Conservation (phyloP, 2,888 invertebrate species). For the Ormyrus thymus region DNA sequence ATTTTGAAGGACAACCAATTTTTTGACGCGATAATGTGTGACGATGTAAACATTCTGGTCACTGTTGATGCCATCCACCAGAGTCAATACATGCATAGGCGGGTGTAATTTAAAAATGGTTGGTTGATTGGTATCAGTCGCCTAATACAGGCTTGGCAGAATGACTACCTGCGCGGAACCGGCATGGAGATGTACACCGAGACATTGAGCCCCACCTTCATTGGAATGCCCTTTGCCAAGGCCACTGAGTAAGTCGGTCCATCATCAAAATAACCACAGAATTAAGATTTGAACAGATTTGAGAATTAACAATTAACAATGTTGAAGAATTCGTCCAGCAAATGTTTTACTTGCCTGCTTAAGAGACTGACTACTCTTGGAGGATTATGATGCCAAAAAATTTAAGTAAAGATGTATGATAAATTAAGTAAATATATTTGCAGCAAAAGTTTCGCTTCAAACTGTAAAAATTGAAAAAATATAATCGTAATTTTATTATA, state of each 20-base stretch:
- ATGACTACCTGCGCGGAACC: conserved; percentile 99
- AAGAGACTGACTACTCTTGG: conserved; percentile 67
- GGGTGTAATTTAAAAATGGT: conserved; percentile 75
- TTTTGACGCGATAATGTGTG: too few species aligned
- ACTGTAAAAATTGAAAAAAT: too few species aligned
- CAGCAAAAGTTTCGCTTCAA: too few species aligned
- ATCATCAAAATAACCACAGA: conserved; percentile 70
- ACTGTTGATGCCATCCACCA: conserved; percentile 60
- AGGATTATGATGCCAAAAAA: not conserved
- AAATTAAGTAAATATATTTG: too few species aligned
- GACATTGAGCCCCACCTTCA: conserved; percentile 97
- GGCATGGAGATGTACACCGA: conserved; percentile 99
- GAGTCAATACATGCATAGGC: conserved; percentile 75
- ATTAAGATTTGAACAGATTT: not conserved
- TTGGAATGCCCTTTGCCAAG: conserved; percentile 98
- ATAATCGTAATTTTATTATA: too few species aligned
- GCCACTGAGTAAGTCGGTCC: conserved; percentile 97
- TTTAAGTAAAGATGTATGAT: too few species aligned
- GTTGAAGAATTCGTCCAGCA: conserved; percentile 22
- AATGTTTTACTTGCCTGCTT: conserved; percentile 64
- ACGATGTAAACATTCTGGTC: conserved; percentile 40
- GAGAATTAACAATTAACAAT: conserved; percentile 27
- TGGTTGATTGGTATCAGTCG: conserved; percentile 82
- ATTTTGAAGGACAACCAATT: conserved; percentile 10
- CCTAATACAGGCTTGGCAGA: conserved; percentile 98